Percentiles rank a stretch among this genome's conserved stretches.
Conservation (phyloP, 1,140 invertebrate species). For the Drosophila sp. region DNA sequence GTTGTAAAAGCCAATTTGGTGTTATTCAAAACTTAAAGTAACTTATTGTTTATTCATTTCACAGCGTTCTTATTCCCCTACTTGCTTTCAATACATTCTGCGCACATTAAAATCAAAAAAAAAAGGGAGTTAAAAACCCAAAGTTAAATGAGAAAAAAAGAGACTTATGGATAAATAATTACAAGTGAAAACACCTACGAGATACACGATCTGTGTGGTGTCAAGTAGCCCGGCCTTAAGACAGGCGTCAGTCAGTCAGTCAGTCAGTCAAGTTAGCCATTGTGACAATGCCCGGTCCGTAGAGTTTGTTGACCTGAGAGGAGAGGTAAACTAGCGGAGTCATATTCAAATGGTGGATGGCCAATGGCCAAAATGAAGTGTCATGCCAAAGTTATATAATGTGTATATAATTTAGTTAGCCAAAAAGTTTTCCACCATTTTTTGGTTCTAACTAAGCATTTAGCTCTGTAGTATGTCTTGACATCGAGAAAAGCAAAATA, state of each 20-base stretch:
- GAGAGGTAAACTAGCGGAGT: conserved; percentile 48
- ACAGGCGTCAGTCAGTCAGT: conserved; percentile 31
- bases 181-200: conserved; percentile 79
- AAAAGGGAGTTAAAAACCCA: background rate
- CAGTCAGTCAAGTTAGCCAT: conserved; percentile 26
- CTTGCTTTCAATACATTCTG: conserved; percentile 41
- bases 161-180: conserved; percentile 77
- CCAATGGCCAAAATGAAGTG: conserved; percentile 65
- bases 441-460: conserved; percentile 26
- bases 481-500: conserved; percentile 43
- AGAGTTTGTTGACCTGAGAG: conserved; percentile 59
- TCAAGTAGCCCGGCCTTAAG: conserved; percentile 59
- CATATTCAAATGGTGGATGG: conserved; percentile 59
- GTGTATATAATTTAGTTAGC: conserved; percentile 26
- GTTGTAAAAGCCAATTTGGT: conserved; percentile 25
- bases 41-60: conserved; percentile 74
- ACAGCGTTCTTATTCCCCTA: conserved; percentile 23
- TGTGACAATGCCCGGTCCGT: conserved; percentile 12
- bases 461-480: conserved; percentile 40
- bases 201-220: conserved; percentile 49
- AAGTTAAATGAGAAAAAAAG: conserved; percentile 46
- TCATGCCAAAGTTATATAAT: conserved; percentile 70
- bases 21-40: conserved; percentile 76
- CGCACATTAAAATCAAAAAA: conserved; percentile 12
- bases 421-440: conserved; percentile 56